phyloP scores from a whole-genome alignment of 2,797 vertebrate genomes.

The Nyctibius grandis region DNA sequence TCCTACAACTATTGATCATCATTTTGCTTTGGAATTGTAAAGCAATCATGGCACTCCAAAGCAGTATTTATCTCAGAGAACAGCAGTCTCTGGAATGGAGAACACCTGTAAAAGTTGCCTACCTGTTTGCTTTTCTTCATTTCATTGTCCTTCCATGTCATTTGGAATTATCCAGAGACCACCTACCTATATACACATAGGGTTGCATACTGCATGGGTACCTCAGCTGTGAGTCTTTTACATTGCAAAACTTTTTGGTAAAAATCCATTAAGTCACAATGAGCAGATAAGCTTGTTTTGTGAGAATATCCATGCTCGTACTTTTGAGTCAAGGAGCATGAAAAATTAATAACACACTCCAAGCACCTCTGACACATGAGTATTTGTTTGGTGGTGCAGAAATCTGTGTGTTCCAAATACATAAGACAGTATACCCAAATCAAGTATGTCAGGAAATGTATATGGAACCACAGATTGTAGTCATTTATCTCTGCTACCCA shows the following conservation, averaged over 20 bases:
- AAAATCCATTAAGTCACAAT: not conserved
- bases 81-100: not conserved
- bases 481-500: not conserved
- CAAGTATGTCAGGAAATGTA: not conserved
- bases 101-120: not conserved
- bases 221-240: not conserved
- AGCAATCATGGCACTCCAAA: not conserved
- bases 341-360: not conserved
- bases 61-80: not conserved
- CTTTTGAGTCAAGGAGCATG: not conserved
- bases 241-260: not conserved
- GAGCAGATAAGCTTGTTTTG: not conserved
- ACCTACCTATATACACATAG: not conserved
- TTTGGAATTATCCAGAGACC: not conserved
- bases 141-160: not conserved
- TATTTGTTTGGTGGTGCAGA: not conserved
- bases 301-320: not conserved
- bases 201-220: not conserved
- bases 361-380: not conserved
- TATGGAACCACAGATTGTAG: not conserved
- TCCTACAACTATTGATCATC: not conserved
- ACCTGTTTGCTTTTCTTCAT: not conserved
- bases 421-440: not conserved
- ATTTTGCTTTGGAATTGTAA: not conserved
- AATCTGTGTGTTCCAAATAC: not conserved